phyloP scores from a whole-genome alignment of 2,888 invertebrate genomes.

The Stenchaetothrips biformis region DNA sequence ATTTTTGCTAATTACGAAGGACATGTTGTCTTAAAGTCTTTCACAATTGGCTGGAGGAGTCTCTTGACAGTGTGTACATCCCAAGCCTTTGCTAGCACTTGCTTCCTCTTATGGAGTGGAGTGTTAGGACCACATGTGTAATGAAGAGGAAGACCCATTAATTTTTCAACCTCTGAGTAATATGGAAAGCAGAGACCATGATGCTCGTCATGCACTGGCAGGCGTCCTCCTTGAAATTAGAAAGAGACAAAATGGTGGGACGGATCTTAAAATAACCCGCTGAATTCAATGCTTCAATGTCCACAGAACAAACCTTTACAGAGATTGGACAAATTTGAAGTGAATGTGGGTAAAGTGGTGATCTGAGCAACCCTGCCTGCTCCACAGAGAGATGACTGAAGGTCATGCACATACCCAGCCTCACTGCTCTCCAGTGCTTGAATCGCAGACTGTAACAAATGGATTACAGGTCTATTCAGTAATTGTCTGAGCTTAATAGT shows the following conservation, averaged over 20 bases:
- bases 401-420: background rate
- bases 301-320: background rate
- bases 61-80: background rate
- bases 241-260: background rate
- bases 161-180: background rate
- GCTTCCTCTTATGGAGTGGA: no score
- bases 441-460: no score
- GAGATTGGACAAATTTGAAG: background rate
- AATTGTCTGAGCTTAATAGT: no score
- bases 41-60: background rate
- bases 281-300: background rate
- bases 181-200: background rate
- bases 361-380: background rate
- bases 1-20: no score
- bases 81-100: background rate
- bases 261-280: no score
- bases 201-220: background rate
- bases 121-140: background rate
- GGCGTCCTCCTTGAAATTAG: background rate
- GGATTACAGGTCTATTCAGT: no score
- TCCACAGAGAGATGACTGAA: background rate
- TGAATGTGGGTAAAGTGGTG: no score
- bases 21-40: background rate
- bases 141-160: background rate
- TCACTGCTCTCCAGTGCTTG: no score